Base-by-base conservation (phyloP, 1,140 invertebrate genomes). In the Eueides isabella region DNA sequence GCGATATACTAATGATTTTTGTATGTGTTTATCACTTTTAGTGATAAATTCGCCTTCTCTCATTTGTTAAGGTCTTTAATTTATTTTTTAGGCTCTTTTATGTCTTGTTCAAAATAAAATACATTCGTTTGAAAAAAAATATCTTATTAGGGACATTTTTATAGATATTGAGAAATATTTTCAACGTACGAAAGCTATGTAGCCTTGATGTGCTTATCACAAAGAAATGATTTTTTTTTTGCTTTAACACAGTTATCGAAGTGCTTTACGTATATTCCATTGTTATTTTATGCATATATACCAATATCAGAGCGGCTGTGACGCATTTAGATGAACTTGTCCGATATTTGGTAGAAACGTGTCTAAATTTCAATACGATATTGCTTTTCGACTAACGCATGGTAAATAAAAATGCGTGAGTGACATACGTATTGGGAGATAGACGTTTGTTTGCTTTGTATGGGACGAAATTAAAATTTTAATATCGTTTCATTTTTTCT, bases 341-440 rank as follows among this genome's bases (percentile, higher is more conserved):
- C 30, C 55, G 65, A 76, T 77, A 74, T 74, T 77, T 62, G 63
- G 44, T 48, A 26, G 35, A 67, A 68, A 72, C 74, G 76, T 74
- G 63, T 77, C 76, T 66, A 44, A 71, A 77, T 74, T 74, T 76
- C 71, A 73, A 76, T 68, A 77, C 64, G 71, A 74, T 77, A 74
- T 76, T 76, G 71, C 71, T 74, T 71, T 67, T 61, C 67, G 31
- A 71, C 63, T 48, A 69, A 75, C 33, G 29, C 65, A 77, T 74
- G 55, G 28, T 63, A 74, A 74, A 74, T 68, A 72, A 68, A 73
- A 68, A 65, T 38, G 12, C 23, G 55, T 38, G 29, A 41, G 65
- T 69, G 2, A 61, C 64, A 48, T 41, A 61, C 26, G 28, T 38
- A 2, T 63, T 11, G 48, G 23, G 48, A 55, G 48, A 55, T 26